Conservation (phyloP, 2,797 vertebrate species). For the Macropus fuliginosus region DNA sequence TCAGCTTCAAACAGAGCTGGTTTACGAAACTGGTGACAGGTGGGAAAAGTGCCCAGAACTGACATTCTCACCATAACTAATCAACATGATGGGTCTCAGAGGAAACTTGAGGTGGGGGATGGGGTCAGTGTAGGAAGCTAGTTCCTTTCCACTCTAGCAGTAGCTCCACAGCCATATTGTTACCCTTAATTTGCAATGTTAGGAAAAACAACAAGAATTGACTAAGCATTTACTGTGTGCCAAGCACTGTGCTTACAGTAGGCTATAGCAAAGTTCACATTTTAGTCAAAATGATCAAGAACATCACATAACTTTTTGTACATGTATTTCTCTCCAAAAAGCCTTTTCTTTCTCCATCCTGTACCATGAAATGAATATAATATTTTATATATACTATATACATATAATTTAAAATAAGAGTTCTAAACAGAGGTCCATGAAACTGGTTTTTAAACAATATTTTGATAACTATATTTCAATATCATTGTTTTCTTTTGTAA, state of each 20-base stretch:
- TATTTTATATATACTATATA: too few species aligned
- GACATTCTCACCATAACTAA: background rate
- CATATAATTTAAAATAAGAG: background rate
- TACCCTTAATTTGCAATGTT: background rate
- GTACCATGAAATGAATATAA: background rate
- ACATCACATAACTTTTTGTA: background rate
- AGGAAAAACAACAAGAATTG: background rate
- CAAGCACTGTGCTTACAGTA: background rate
- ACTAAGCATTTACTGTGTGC: background rate
- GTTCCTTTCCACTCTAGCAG: accelerated
- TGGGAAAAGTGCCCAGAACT: background rate
- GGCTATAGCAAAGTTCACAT: background rate
- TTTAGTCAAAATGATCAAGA: background rate
- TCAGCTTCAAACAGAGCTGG: background rate
- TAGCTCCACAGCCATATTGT: accelerated
- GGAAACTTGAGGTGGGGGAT: background rate
- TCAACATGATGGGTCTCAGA: background rate
- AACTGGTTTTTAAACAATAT: background rate
- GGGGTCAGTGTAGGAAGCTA: background rate
- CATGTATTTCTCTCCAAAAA: background rate
- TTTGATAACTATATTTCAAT: background rate
- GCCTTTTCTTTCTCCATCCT: background rate
- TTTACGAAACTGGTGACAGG: background rate
- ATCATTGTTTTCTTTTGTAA: background rate
- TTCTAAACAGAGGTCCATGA: background rate